Conservation (phyloP, 2,888 invertebrate species). For the Malthinus seriepunctatus region DNA sequence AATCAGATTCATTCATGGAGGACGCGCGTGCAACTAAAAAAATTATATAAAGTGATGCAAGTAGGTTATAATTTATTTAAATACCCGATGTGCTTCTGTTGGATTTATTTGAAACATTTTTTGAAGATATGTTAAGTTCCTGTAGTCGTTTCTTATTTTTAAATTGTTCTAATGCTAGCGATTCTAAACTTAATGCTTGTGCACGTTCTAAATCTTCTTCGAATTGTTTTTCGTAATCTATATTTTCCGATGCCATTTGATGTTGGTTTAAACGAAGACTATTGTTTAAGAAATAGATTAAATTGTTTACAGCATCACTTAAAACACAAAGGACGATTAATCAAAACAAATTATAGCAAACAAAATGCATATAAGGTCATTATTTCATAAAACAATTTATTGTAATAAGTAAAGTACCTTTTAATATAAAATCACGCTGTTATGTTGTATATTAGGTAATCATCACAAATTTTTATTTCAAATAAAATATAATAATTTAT, state of each 20-base stretch:
- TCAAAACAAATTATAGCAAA: constrained; percentile 3
- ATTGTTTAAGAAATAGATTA: neutral
- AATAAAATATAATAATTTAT: neutral
- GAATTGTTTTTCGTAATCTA: constrained; percentile 80
- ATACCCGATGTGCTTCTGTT: constrained; percentile 43
- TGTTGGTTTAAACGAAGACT: neutral
- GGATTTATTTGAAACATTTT: constrained; percentile 28
- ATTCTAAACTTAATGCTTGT: constrained; percentile 85
- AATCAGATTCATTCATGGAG: constrained; percentile 51
- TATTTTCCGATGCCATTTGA: constrained; percentile 31
- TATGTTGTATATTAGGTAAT: neutral
- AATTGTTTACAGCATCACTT: constrained; percentile 3
- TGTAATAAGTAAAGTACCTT: constrained; percentile 3
- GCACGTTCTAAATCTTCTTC: constrained; percentile 87
- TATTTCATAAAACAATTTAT: constrained; percentile 5
- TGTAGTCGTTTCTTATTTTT: constrained; percentile 66
- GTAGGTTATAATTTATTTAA: neutral
- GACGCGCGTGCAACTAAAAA: constrained; percentile 47
- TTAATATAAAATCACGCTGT: neutral
- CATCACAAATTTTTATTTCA: neutral
- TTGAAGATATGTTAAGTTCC: constrained; percentile 42
- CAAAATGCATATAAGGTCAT: constrained; percentile 11
- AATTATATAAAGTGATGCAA: neutral
- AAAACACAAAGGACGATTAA: constrained; percentile 6
- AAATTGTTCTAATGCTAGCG: constrained; percentile 81